Base-by-base conservation (phyloP, 2,797 vertebrate genomes). In the Trachurus trachurus region DNA sequence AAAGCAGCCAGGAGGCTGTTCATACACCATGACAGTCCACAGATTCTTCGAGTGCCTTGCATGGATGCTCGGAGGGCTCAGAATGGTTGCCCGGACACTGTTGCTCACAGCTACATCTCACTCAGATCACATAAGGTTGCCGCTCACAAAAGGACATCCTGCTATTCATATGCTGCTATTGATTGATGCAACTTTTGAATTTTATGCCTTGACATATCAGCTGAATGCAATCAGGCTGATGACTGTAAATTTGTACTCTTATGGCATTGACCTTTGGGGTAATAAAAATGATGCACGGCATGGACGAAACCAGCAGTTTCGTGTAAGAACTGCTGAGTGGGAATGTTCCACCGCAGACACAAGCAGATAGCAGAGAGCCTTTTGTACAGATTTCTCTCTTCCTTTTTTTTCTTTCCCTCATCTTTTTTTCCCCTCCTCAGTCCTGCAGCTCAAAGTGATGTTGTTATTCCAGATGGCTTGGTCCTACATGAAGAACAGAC, bases 21-120 rank as follows among this genome's bases (percentile, higher is more conserved):
- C 85, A 86, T 74, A 44, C 87, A 89, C 70, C 83, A 71, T 81
- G 83, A 86, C 88, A 80, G 79, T 85, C 87, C 87, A 61, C 56
- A 83, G 90, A 94, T 92, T 93, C 91, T 85, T 76, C 52, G 74
- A 88, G 87, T 89, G 87, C 85, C 71, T 86, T 21, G 75, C 83
- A 52, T 37, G 80, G 87, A 88, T 79, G 78, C 86, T 88, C 74
- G 15, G 56, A 81, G 65, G 66, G 45, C 56, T 85, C 74, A 7
- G 69, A 75, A 40, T 49, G 73, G 91, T 91, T 90, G 71, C 88
- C 57, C 19, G 8, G 88, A 86, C 83, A 85, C 81, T 64, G 85
- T 86, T 87, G 88, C 87, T 87, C 85, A 76, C 70, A 80, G 83
- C 71, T 81, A 86, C 88, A 31, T 79, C 71, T 83, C 73, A 72